phyloP scores from a whole-genome alignment of 2,888 invertebrate genomes.

The Brachyopa scutellaris region DNA sequence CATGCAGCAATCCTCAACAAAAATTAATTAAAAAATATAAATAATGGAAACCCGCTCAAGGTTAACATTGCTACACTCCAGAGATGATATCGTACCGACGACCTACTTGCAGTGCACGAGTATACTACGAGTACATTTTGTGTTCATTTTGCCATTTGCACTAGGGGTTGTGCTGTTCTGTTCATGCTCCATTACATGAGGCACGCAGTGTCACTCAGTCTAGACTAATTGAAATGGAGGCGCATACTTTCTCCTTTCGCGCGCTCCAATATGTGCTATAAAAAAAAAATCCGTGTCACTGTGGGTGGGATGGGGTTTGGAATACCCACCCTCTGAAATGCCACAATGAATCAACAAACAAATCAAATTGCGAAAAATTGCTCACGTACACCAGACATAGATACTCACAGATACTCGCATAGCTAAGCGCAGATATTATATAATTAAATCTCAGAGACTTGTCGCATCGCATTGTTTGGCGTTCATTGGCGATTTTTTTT shows the following conservation, averaged over 20 bases:
- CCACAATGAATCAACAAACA: constrained; percentile 3
- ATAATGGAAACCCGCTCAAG: constrained; percentile 27
- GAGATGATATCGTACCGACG: constrained; percentile 48
- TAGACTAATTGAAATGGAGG: constrained; percentile 31
- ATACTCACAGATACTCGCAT: not conserved
- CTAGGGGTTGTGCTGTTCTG: not conserved
- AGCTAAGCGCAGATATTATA: not conserved
- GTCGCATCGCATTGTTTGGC: constrained; percentile 19
- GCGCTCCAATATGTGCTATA: not conserved
- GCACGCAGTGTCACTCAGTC: constrained; percentile 21
- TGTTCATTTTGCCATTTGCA: not conserved
- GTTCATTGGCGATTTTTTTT: constrained; percentile 10
- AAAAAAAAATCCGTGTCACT: not conserved
- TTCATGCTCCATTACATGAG: constrained; percentile 16
- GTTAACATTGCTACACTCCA: constrained; percentile 22
- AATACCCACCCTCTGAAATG: not conserved
- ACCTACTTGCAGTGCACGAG: constrained; percentile 53
- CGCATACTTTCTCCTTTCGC: not conserved
- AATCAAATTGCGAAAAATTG: not conserved
- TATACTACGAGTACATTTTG: constrained; percentile 17
- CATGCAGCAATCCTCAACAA: too few species aligned
- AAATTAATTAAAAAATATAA: too few species aligned
- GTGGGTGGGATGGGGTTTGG: not conserved
- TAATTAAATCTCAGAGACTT: not conserved
- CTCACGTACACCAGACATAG: not conserved